phyloP scores from a whole-genome alignment of 2,888 invertebrate species.

The Mesorhabditis sp. region DNA sequence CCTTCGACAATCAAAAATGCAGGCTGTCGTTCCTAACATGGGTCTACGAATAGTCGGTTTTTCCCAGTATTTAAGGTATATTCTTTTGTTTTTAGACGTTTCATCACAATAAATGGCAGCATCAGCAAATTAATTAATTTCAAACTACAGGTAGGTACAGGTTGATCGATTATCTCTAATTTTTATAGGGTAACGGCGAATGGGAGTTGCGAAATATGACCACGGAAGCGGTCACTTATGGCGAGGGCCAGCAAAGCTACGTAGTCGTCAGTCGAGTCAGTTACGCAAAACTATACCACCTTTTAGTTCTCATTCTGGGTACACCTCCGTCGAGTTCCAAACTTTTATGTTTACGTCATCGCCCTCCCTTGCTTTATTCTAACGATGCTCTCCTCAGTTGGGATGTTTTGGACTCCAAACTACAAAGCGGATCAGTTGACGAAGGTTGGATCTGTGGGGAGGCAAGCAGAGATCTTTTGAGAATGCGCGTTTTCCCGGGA shows the following conservation, averaged over 20 bases:
- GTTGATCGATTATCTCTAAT: background rate
- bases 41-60: background rate
- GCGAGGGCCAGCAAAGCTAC: background rate
- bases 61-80: background rate
- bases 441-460: background rate
- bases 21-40: background rate
- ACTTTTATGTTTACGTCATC: slow-evolving; percentile 6
- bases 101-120: background rate
- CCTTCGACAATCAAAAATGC: background rate
- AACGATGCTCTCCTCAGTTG: background rate
- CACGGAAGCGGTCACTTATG: background rate
- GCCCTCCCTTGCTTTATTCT: slow-evolving; percentile 4
- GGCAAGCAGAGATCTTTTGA: no score
- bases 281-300: background rate
- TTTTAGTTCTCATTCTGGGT: background rate
- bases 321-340: background rate
- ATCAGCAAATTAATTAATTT: background rate
- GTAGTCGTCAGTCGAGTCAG: no score
- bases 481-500: no score
- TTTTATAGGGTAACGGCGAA: background rate
- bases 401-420: slow-evolving; percentile 2
- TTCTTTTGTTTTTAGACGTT: background rate
- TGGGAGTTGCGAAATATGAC: background rate
- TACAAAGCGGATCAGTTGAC: background rate
- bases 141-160: background rate